A percentile compares a stretch with the other conserved stretches of the same genome.
phyloP scores from a whole-genome alignment of 2,797 vertebrate genomes.

The Australoheros facetus region DNA sequence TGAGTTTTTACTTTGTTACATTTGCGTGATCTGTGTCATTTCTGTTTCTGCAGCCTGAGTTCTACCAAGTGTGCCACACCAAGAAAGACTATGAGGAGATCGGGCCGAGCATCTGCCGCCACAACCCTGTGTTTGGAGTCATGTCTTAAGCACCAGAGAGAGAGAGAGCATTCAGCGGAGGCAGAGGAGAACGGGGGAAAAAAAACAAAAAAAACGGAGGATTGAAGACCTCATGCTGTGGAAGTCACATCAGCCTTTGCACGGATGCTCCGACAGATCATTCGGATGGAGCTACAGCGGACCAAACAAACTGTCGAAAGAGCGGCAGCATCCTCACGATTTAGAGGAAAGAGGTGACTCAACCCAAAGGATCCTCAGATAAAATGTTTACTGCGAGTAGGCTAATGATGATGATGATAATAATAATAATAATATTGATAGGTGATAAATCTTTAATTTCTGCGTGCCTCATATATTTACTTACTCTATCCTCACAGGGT shows the following conservation, averaged over 20 bases:
- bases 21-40: neutral
- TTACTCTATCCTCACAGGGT: slow-evolving; percentile 85
- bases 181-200: neutral
- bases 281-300: slow-evolving; percentile 53
- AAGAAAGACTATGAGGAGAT: slow-evolving; percentile 99
- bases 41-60: slow-evolving; percentile 87
- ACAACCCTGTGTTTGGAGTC: slow-evolving; percentile 98
- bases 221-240: slow-evolving; percentile 42
- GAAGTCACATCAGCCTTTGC: slow-evolving; percentile 64
- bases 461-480: slow-evolving; percentile 83
- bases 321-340: slow-evolving; percentile 40
- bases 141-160: slow-evolving; percentile 86
- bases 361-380: slow-evolving; percentile 84
- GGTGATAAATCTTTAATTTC: slow-evolving; percentile 84
- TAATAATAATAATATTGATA: slow-evolving; percentile 65
- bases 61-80: slow-evolving; percentile 99
- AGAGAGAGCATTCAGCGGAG: neutral
- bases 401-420: slow-evolving; percentile 76
- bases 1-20: neutral
- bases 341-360: slow-evolving; percentile 80
- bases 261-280: slow-evolving; percentile 49
- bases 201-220: neutral
- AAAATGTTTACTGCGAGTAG: slow-evolving; percentile 70
- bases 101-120: slow-evolving; percentile 98
- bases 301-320: slow-evolving; percentile 66